phyloP scores from a whole-genome alignment of 2,888 invertebrate genomes.

The Neoascia interrupta region DNA sequence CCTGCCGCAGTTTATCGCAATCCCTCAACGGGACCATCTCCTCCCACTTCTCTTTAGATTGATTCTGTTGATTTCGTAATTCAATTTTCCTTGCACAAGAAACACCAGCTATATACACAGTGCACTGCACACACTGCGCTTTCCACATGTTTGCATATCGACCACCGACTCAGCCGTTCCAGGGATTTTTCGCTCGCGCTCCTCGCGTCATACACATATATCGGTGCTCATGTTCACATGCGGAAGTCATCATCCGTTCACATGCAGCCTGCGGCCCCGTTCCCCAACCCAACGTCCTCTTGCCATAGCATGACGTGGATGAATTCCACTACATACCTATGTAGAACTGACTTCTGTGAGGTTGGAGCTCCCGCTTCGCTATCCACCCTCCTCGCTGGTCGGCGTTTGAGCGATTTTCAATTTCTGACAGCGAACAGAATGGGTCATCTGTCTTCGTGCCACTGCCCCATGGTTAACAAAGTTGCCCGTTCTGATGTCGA shows the following conservation, averaged over 20 bases:
- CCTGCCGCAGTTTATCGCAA: conserved; percentile 33
- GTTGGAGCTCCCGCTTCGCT: background rate
- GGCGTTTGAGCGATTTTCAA: conserved; percentile 66
- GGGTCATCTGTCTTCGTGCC: conserved; percentile 67
- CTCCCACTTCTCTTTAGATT: conserved; percentile 42
- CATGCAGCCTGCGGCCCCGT: conserved; percentile 34
- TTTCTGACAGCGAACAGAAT: conserved; percentile 68
- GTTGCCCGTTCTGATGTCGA: conserved; percentile 44
- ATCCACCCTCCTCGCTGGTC: background rate
- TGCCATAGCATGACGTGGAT: conserved; percentile 47
- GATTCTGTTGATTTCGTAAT: conserved; percentile 69
- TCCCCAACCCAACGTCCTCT: conserved; percentile 19
- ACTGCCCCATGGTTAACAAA: conserved; percentile 55
- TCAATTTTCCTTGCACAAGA: conserved; percentile 65
- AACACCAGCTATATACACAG: conserved; percentile 55
- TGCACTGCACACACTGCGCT: conserved; percentile 35
- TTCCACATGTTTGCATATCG: conserved; percentile 68
- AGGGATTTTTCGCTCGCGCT: conserved; percentile 32
- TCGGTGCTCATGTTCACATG: conserved; percentile 61
- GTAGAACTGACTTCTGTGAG: conserved; percentile 64
- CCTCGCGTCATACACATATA: conserved; percentile 20
- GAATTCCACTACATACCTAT: conserved; percentile 58
- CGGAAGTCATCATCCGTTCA: conserved; percentile 68
- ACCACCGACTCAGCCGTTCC: conserved; percentile 48
- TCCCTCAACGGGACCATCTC: background rate